These are phyloP conservation scores for Andrena camellia DNA, from an alignment of 2,888 invertebrate genomes.

Conservation along the genomic window DNA sequence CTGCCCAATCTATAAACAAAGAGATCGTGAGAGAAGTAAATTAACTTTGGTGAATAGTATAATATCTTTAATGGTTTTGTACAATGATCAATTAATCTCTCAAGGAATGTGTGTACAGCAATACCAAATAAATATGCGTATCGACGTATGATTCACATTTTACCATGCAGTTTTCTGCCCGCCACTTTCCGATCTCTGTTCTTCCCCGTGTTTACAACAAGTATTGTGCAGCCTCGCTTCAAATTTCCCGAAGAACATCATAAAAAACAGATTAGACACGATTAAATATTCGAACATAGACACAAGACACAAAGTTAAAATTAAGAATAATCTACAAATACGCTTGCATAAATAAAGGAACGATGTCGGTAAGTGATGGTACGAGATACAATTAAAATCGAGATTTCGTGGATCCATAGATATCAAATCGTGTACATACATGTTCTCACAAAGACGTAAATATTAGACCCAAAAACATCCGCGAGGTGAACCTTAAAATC, in stretches of 20 bases:
- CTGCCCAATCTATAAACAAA: neutral
- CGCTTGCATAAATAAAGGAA: conserved; percentile 75
- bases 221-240: conserved; percentile 36
- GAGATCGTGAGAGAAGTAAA: conserved; percentile 27
- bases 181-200: neutral
- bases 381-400: conserved; percentile 42
- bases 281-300: conserved; percentile 31
- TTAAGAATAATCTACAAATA: conserved; percentile 25
- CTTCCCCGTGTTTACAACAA: conserved; percentile 8
- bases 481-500: neutral
- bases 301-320: conserved; percentile 5
- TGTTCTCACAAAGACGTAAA: neutral
- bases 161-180: neutral
- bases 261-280: conserved; percentile 2
- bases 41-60: conserved; percentile 35
- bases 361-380: conserved; percentile 40
- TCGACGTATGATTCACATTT: conserved; percentile 30
- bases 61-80: conserved; percentile 44
- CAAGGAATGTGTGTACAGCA: conserved; percentile 59
- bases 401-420: neutral
- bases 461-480: conserved; percentile 5
- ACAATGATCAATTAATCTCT: conserved; percentile 41
- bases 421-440: conserved; percentile 34
- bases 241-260: neutral
- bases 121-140: conserved; percentile 37